phyloP scores from a whole-genome alignment of 1,140 invertebrate species.

The Lepidurus apus region DNA sequence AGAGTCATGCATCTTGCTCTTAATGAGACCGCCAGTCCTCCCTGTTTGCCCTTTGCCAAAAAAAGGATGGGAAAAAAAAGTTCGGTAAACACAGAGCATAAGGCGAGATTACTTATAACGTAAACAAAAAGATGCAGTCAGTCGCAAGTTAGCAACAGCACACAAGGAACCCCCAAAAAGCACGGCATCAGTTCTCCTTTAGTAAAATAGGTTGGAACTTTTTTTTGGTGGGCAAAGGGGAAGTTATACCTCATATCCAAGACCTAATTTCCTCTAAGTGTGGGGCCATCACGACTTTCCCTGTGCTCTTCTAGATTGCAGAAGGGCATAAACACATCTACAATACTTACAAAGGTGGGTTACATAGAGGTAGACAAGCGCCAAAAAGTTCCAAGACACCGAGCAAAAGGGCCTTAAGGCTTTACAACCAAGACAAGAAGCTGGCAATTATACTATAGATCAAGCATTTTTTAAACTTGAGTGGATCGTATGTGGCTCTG shows the following conservation, averaged over 20 bases:
- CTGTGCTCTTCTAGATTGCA: not conserved
- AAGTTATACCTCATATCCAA: slow-evolving; percentile 15
- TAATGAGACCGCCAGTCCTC: not conserved
- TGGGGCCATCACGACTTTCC: slow-evolving; percentile 6
- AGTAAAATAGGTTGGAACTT: not conserved
- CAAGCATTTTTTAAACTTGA: not conserved
- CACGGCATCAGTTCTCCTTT: too few relatives aligned
- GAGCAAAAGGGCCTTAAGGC: not conserved
- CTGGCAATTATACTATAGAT: slow-evolving; percentile 20
- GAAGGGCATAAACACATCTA: slow-evolving; percentile 1
- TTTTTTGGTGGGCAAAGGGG: not conserved
- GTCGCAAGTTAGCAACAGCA: too few relatives aligned
- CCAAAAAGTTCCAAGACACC: not conserved
- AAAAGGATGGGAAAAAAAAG: not conserved
- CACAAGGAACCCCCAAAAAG: too few relatives aligned
- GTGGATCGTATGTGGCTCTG: not conserved
- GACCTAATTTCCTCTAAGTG: slow-evolving; percentile 19
- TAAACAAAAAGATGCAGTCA: too few relatives aligned
- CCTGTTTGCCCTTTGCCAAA: not conserved
- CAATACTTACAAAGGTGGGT: slow-evolving; percentile 11
- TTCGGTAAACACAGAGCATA: slow-evolving; percentile 2
- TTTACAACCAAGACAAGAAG: slow-evolving; percentile 14
- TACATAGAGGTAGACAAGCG: not conserved
- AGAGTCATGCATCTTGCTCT: not conserved
- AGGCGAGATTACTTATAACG: not conserved